phyloP scores from a whole-genome alignment of 2,797 vertebrate species.

The Astyanax mexicanus region DNA sequence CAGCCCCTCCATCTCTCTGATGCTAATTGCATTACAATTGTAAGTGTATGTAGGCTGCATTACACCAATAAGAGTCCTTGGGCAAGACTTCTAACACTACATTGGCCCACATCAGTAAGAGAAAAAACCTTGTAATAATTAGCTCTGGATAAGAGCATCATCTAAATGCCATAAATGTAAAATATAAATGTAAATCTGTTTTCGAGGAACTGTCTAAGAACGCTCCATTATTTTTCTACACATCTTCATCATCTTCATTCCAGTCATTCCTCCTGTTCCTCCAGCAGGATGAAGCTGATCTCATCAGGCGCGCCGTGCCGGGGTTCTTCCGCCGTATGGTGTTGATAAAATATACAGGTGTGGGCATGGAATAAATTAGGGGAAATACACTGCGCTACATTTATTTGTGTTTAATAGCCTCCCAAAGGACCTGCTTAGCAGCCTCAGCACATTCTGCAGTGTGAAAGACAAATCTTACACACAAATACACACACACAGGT shows the following conservation, averaged over 20 bases:
- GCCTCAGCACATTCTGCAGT: slow-evolving; percentile 47
- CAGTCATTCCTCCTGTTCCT: not conserved
- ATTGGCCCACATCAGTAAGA: no score
- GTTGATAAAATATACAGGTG: slow-evolving; percentile 55
- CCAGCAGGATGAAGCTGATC: not conserved
- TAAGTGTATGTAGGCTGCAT: no score
- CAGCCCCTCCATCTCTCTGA: no score
- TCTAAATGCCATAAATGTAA: no score
- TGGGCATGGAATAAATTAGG: slow-evolving; percentile 19
- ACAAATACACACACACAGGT: slow-evolving; percentile 27
- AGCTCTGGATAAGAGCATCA: no score
- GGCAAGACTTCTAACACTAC: no score
- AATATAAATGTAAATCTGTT: no score
- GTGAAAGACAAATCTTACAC: slow-evolving; percentile 1
- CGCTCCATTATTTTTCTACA: not conserved
- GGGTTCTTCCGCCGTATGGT: no score
- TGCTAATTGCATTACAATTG: no score
- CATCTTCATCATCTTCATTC: not conserved
- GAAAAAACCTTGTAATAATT: no score
- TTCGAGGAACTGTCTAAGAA: not conserved
- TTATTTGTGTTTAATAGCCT: slow-evolving; percentile 62
- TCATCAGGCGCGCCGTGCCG: not conserved
- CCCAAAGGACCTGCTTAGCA: slow-evolving; percentile 36
- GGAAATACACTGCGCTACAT: slow-evolving; percentile 33
- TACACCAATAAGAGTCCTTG: no score